These are phyloP conservation scores for Abrostola triplasia DNA, from an alignment of 2,888 invertebrate species.

Conservation along the genomic window DNA sequence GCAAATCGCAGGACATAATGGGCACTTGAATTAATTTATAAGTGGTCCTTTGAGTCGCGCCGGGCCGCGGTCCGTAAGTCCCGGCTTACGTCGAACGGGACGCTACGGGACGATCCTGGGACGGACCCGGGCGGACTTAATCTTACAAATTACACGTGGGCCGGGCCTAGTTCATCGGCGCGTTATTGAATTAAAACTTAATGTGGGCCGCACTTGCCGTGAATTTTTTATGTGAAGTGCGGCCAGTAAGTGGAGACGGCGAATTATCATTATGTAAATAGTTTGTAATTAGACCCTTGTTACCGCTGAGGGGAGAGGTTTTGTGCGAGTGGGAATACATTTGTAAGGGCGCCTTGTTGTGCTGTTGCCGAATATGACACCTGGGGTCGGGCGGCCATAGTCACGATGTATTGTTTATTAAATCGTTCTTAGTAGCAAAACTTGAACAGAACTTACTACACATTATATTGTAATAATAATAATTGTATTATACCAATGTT, in stretches of 20 bases:
- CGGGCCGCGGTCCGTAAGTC: conserved; percentile 47
- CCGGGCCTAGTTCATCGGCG: conserved; percentile 56
- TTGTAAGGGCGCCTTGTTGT: neutral
- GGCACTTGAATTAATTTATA: conserved; percentile 65
- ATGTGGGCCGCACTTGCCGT: conserved; percentile 33
- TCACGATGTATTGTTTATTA: no score
- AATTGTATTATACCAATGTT: no score
- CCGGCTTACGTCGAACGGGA: conserved; percentile 53
- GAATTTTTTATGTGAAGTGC: conserved; percentile 51
- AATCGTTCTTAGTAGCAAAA: no score
- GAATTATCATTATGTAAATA: conserved; percentile 41
- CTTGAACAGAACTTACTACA: no score
- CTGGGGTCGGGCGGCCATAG: no score
- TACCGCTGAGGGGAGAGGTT: conserved; percentile 6
- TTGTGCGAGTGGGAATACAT: neutral
- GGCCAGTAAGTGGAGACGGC: conserved; percentile 7
- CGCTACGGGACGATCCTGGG: conserved; percentile 16
- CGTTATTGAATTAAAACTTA: conserved; percentile 67
- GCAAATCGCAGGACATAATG: conserved; percentile 60
- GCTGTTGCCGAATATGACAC: neutral
- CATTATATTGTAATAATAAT: no score
- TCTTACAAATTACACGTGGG: conserved; percentile 63
- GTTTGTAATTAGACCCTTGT: conserved; percentile 26
- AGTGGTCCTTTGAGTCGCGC: conserved; percentile 51
- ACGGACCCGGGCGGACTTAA: conserved; percentile 47